Evolutionary conservation across 37 sponge, comb jelly and placozoan genomes (phyloP).

Genomic region (Aplysina aerophoba): DNA sequence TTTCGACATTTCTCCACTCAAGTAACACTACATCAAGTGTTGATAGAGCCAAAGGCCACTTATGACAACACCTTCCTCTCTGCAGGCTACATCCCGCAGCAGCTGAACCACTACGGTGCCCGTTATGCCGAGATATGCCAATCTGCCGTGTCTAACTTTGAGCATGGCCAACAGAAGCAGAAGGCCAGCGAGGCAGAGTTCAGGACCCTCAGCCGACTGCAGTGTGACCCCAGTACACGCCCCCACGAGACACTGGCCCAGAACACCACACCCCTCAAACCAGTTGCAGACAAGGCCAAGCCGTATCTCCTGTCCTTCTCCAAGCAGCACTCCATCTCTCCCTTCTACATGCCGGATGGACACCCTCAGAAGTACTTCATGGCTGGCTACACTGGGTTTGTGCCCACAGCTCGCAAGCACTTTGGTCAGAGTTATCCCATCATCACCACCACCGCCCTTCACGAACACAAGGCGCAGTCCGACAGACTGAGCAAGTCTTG

Average conservation of each 20-base stretch:
- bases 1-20: too few species aligned
- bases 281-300: slow-evolving; percentile 51
- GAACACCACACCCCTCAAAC: slow-evolving; percentile 69
- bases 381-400: slow-evolving; percentile 97
- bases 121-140: slow-evolving; percentile 92
- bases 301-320: slow-evolving; percentile 67
- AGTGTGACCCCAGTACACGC: slow-evolving; percentile 38
- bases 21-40: too few species aligned
- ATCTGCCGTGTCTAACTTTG: slow-evolving; percentile 79
- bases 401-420: slow-evolving; percentile 88
- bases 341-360: slow-evolving; percentile 72
- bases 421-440: slow-evolving; percentile 91
- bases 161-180: slow-evolving; percentile 75
- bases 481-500: slow-evolving; percentile 39
- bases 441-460: slow-evolving; percentile 79
- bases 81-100: slow-evolving; percentile 89
- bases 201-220: slow-evolving; percentile 16
- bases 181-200: slow-evolving; percentile 53
- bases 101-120: slow-evolving; percentile 81
- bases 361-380: slow-evolving; percentile 85
- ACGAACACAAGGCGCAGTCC: slow-evolving; percentile 75
- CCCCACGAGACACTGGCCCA: slow-evolving; percentile 23
- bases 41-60: too few species aligned
- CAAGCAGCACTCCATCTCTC: slow-evolving; percentile 79
- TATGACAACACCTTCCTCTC: neutral